Conservation (phyloP, 2,888 invertebrate species). For the Agrotis ipsilon region DNA sequence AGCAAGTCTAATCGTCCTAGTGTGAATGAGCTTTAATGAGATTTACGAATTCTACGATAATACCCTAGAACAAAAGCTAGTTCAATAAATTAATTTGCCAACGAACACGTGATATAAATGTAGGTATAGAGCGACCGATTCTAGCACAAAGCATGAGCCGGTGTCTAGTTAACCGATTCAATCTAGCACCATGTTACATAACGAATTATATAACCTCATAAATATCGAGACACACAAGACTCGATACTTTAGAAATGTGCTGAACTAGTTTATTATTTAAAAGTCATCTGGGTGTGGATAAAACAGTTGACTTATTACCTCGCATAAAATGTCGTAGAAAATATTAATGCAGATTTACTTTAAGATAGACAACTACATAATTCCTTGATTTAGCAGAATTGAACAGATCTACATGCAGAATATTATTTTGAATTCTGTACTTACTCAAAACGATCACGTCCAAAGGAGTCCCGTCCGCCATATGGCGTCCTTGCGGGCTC, state of each 20-base stretch:
- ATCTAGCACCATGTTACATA: conserved; percentile 51
- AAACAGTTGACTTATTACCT: conserved; percentile 2
- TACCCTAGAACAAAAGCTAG: neutral
- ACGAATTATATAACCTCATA: conserved; percentile 30
- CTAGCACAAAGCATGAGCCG: conserved; percentile 61
- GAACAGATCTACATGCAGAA: neutral
- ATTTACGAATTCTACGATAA: too few relatives aligned
- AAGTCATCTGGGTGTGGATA: conserved; percentile 18
- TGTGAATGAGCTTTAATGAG: too few relatives aligned
- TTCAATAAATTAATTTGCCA: neutral
- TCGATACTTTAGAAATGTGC: conserved; percentile 43
- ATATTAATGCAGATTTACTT: neutral
- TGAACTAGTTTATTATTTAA: neutral
- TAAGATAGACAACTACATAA: neutral
- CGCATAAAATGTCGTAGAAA: neutral
- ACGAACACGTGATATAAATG: conserved; percentile 31
- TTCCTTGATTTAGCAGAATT: neutral
- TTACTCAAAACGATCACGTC: conserved; percentile 82
- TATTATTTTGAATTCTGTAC: conserved; percentile 46
- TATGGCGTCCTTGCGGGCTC: conserved; percentile 87
- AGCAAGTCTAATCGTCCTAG: too few relatives aligned
- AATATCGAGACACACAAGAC: conserved; percentile 36
- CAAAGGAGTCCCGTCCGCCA: conserved; percentile 88
- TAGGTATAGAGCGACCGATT: conserved; percentile 67
- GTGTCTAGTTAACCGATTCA: conserved; percentile 67